Conservation (phyloP, 2,113 vertebrate species). For the Ursus arctos region DNA sequence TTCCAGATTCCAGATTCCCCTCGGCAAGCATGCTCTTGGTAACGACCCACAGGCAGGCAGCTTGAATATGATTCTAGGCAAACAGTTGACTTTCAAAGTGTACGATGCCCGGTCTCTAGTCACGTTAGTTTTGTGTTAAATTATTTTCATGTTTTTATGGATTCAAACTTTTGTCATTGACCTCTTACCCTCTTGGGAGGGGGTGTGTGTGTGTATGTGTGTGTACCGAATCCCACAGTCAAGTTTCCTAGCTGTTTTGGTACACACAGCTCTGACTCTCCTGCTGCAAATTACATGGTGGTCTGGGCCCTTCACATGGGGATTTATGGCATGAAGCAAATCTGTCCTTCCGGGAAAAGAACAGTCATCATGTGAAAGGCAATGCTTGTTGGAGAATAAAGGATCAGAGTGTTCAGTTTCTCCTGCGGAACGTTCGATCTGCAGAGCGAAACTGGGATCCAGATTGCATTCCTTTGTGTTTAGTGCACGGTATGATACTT, state of each 20-base stretch:
- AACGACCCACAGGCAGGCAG: rapidly evolving
- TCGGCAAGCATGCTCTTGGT: rapidly evolving
- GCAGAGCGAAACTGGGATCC: neutral
- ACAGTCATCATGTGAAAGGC: neutral
- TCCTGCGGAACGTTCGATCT: rapidly evolving
- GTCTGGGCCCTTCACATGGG: too few relatives aligned
- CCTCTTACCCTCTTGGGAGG: neutral
- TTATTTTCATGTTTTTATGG: neutral
- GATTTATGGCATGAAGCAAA: rapidly evolving
- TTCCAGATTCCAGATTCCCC: neutral
- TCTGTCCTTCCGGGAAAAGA: neutral
- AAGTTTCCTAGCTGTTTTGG: neutral
- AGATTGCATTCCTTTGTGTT: neutral
- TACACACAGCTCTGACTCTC: rapidly evolving
- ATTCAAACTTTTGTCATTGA: neutral
- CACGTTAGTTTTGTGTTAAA: neutral
- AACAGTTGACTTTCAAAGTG: neutral
- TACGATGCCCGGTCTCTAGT: neutral
- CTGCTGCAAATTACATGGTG: rapidly evolving
- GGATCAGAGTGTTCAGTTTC: neutral
- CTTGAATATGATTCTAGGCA: rapidly evolving
- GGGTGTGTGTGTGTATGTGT: neutral
- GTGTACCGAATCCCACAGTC: neutral
- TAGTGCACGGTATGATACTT: too few relatives aligned
- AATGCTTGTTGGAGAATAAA: too few relatives aligned